A percentile compares a stretch with the other conserved stretches of the same genome.
These are phyloP conservation scores for Anastrepha ludens DNA, from an alignment of 1,140 invertebrate genomes.

Conservation along the genomic window DNA sequence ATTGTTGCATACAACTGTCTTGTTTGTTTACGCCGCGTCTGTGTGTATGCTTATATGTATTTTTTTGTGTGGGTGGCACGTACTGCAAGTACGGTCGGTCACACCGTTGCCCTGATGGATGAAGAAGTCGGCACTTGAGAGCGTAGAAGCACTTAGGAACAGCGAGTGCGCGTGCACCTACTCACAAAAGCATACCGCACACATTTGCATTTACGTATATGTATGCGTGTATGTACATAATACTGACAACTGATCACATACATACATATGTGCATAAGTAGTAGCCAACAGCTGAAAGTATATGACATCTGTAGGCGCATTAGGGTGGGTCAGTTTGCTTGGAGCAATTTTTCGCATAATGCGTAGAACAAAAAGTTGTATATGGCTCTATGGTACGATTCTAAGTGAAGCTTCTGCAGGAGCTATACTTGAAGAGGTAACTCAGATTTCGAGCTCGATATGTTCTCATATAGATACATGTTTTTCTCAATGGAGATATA, in stretches of 20 bases:
- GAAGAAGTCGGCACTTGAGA: constrained; percentile 16
- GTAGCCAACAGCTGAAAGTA: no score
- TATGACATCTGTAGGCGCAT: no score
- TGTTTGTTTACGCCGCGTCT: constrained; percentile 36
- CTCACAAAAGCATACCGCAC: not conserved
- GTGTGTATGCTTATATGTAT: not conserved
- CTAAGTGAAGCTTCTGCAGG: no score
- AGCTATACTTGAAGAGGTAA: no score
- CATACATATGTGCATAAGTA: no score
- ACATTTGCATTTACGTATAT: not conserved
- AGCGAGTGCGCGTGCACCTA: constrained; percentile 18
- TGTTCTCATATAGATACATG: no score
- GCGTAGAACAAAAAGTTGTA: no score
- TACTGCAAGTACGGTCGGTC: not conserved
- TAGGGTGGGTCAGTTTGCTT: no score
- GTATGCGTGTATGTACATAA: not conserved
- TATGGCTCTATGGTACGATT: no score
- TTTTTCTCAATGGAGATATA: no score
- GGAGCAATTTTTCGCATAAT: no score
- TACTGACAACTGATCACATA: not conserved
- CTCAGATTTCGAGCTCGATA: no score
- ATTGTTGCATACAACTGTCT: constrained; percentile 7
- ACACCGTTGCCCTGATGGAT: not conserved
- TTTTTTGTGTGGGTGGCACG: constrained; percentile 10
- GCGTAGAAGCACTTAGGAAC: constrained; percentile 13